Percentiles rank a stretch among this genome's conserved stretches.
phyloP scores from a whole-genome alignment of 2,113 vertebrate genomes.

The Australoheros scitulus region DNA sequence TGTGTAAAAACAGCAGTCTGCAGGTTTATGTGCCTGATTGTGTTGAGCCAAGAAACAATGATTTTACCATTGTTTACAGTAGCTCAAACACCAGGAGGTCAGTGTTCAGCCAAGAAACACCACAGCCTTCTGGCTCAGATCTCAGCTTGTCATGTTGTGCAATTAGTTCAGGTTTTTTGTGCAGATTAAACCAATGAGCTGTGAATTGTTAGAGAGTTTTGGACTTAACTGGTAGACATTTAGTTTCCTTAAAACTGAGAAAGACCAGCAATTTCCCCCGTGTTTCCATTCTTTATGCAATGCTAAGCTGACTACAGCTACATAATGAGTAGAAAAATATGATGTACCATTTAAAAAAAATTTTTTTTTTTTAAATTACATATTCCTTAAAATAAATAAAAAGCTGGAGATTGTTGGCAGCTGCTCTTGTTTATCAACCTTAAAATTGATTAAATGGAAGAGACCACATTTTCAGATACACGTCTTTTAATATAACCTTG shows the following conservation, averaged over 20 bases:
- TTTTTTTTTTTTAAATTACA: no score
- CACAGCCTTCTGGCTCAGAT: neutral
- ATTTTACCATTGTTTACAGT: neutral
- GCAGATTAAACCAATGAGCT: neutral
- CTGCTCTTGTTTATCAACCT: neutral
- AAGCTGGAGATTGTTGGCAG: neutral
- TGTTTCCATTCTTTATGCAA: neutral
- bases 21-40: slow-evolving; percentile 5
- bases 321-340: neutral
- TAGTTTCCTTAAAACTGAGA: neutral
- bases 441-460: neutral
- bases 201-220: neutral
- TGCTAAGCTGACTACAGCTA: neutral
- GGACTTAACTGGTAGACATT: neutral
- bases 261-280: neutral
- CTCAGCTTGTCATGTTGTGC: neutral
- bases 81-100: neutral
- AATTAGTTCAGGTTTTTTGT: neutral
- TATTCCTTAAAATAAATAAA: neutral
- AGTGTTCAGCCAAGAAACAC: slow-evolving; percentile 4
- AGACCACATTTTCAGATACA: neutral
- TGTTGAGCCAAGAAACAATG: neutral
- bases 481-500: neutral
- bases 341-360: no score
- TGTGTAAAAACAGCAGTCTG: neutral